Evolutionary conservation across 1,140 invertebrate genomes (phyloP).

Genomic region (Triops longicaudatus): DNA sequence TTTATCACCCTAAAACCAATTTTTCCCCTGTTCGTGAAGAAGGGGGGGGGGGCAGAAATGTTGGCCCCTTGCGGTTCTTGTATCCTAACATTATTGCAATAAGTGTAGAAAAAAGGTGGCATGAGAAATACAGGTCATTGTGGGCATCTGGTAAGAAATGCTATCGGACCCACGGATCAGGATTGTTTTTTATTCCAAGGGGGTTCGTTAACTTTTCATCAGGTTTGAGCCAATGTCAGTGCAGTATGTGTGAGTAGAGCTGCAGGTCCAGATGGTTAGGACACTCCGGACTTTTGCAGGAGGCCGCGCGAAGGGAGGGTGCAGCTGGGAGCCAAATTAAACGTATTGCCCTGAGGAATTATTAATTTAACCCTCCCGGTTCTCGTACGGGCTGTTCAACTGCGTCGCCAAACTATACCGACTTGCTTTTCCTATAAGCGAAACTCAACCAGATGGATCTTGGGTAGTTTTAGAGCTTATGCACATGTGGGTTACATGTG

Average conservation of each 20-base stretch:
- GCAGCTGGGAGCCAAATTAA: slow-evolving; percentile 11
- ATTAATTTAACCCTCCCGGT: slow-evolving; percentile 15
- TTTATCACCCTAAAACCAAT: background rate
- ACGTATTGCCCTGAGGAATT: slow-evolving; percentile 14
- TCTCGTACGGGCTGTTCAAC: background rate
- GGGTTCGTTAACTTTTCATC: slow-evolving; percentile 10
- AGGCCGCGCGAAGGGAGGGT: background rate
- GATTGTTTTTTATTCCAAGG: slow-evolving; percentile 12
- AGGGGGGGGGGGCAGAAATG: too few relatives aligned
- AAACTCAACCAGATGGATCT: slow-evolving; percentile 12
- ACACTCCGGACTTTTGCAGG: slow-evolving; percentile 10
- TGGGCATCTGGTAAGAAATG: background rate
- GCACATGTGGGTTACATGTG: slow-evolving; percentile 5
- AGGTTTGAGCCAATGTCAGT: slow-evolving; percentile 3
- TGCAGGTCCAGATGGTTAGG: slow-evolving; percentile 14
- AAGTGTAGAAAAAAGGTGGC: background rate
- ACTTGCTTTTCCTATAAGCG: slow-evolving; percentile 9
- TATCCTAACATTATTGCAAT: background rate
- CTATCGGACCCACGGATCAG: background rate
- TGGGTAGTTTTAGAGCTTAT: background rate
- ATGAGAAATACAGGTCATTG: slow-evolving; percentile 5
- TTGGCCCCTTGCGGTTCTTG: background rate
- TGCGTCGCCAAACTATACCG: background rate
- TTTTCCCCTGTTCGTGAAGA: background rate
- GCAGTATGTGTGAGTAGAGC: slow-evolving; percentile 8